A percentile compares a stretch with the other conserved stretches of the same genome.
phyloP scores from a whole-genome alignment of 2,113 vertebrate species.

The Tupaia chinensis region DNA sequence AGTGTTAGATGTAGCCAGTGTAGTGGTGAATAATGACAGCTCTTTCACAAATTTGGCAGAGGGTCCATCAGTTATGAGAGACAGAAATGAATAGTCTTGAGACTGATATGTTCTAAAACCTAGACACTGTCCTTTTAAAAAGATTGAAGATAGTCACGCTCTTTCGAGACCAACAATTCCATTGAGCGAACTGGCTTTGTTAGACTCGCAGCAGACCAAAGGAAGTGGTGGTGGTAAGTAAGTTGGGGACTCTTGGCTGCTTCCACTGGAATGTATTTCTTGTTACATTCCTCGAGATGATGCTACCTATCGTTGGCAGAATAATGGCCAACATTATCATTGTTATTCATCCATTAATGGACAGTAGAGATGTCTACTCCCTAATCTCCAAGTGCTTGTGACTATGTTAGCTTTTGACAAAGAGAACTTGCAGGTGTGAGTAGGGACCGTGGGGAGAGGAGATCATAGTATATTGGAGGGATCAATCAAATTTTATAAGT shows the following conservation, averaged over 20 bases:
- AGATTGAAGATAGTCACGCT: not conserved
- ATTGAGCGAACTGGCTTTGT: not conserved
- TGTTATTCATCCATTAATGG: no score
- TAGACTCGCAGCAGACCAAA: not conserved
- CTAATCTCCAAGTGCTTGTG: not conserved
- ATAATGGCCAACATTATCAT: not conserved
- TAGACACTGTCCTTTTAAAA: not conserved
- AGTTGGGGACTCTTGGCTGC: not conserved
- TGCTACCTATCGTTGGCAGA: not conserved
- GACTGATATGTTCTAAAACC: not conserved
- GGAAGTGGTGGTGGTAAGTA: not conserved
- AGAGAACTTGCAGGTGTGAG: not conserved
- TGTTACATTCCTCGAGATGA: not conserved
- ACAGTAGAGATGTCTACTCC: not conserved
- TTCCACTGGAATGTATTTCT: not conserved
- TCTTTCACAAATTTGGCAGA: not conserved
- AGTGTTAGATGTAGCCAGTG: not conserved
- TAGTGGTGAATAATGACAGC: not conserved
- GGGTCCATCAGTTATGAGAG: not conserved
- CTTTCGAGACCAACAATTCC: not conserved
- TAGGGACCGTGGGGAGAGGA: not conserved
- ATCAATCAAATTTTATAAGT: not conserved
- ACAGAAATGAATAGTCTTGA: slow-evolving; percentile 11
- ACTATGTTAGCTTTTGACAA: not conserved
- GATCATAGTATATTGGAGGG: not conserved